These are phyloP conservation scores for Scaptomyza hsui DNA, from an alignment of 1,140 invertebrate species.

Conservation along the genomic window DNA sequence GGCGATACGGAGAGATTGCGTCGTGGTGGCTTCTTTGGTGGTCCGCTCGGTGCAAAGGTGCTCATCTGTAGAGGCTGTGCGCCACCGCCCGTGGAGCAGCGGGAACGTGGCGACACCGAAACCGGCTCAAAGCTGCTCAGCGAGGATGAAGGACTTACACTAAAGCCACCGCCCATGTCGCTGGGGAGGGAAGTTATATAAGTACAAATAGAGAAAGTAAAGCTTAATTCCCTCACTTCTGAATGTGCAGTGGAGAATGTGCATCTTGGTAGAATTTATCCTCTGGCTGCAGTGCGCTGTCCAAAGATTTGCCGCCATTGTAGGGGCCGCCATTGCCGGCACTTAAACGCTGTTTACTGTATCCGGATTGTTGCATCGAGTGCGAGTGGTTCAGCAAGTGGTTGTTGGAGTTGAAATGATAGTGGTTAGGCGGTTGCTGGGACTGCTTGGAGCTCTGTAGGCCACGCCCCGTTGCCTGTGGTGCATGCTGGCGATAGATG, in stretches of 20 bases:
- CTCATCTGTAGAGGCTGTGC: slow-evolving; percentile 65
- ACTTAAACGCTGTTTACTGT: slow-evolving; percentile 72
- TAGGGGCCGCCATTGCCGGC: slow-evolving; percentile 61
- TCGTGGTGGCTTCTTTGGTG: slow-evolving; percentile 94
- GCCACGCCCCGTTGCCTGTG: slow-evolving; percentile 35
- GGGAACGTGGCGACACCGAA: slow-evolving; percentile 79
- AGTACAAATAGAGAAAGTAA: neutral
- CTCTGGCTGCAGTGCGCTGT: slow-evolving; percentile 73
- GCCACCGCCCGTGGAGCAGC: slow-evolving; percentile 72
- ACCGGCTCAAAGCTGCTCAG: slow-evolving; percentile 84
- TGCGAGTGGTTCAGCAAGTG: slow-evolving; percentile 80
- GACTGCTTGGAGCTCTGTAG: slow-evolving; percentile 28
- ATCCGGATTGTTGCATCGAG: slow-evolving; percentile 77
- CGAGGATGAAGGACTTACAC: slow-evolving; percentile 80
- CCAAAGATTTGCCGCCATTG: slow-evolving; percentile 77
- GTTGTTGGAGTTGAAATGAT: slow-evolving; percentile 80
- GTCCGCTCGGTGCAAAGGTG: slow-evolving; percentile 87
- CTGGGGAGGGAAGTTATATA: slow-evolving; percentile 13
- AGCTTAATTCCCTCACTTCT: slow-evolving; percentile 51
- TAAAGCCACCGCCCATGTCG: slow-evolving; percentile 67
- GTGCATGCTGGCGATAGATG: slow-evolving; percentile 65
- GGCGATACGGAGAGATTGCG: slow-evolving; percentile 93
- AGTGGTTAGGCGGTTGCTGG: slow-evolving; percentile 63
- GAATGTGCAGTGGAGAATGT: slow-evolving; percentile 72
- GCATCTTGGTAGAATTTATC: slow-evolving; percentile 75